Evolutionary conservation across 2,113 vertebrate genomes (phyloP).

Genomic region (Nanorana parkeri): DNA sequence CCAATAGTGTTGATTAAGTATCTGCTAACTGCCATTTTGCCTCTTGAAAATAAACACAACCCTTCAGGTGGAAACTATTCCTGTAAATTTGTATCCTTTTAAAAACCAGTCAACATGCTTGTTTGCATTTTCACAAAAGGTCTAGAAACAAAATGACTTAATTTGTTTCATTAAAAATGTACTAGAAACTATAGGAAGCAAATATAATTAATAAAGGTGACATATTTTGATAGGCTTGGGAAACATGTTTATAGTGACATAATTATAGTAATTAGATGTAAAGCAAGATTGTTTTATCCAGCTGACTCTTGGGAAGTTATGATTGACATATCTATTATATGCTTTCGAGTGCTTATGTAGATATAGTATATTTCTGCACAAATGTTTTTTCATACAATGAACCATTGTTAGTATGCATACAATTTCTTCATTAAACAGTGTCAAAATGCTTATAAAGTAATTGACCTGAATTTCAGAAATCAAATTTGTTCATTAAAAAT

Average conservation of each 20-base stretch:
- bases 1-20: too few relatives aligned
- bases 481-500: conserved; percentile 56
- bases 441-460: conserved; percentile 67
- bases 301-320: conserved; percentile 28
- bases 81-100: background rate
- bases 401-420: conserved; percentile 64
- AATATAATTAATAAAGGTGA: conserved; percentile 37
- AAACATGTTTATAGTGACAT: conserved; percentile 49
- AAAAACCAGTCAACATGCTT: background rate
- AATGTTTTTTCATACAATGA: conserved; percentile 62
- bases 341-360: conserved; percentile 58
- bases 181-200: conserved; percentile 14
- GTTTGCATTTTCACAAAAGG: background rate
- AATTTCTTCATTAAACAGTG: conserved; percentile 65
- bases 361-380: conserved; percentile 61
- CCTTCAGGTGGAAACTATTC: background rate
- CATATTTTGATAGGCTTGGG: conserved; percentile 36
- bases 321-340: conserved; percentile 61
- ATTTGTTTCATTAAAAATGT: conserved; percentile 29
- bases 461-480: conserved; percentile 64
- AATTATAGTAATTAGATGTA: conserved; percentile 58
- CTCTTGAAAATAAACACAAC: too few relatives aligned
- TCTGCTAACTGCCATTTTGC: too few relatives aligned
- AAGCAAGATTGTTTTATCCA: conserved; percentile 27
- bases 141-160: conserved; percentile 1